Evolutionary conservation across 2,113 vertebrate genomes (phyloP).

Genomic region (Prinia subflava): DNA sequence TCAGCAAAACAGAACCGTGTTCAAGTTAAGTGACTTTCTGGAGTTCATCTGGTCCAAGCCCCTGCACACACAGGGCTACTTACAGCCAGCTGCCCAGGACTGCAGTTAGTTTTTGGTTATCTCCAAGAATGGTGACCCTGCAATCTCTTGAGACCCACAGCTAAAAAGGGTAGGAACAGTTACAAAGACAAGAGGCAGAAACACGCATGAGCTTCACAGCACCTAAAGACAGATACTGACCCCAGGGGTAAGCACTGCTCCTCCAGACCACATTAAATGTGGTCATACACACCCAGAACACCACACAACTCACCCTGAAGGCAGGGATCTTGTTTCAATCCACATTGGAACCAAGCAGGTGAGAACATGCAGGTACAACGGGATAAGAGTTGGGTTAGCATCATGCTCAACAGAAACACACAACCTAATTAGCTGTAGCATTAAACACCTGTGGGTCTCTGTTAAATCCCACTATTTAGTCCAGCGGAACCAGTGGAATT

Average conservation of each 20-base stretch:
- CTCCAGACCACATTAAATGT: background rate
- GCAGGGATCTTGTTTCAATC: background rate
- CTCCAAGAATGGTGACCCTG: background rate
- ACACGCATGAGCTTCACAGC: fast-evolving
- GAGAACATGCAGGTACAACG: background rate
- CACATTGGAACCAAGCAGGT: background rate
- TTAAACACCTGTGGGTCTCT: background rate
- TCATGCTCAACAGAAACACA: background rate
- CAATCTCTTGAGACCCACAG: background rate
- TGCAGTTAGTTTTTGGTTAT: background rate
- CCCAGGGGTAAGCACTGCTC: background rate
- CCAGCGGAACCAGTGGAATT: conserved; percentile 14
- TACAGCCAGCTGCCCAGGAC: background rate
- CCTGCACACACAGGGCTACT: background rate
- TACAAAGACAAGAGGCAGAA: background rate
- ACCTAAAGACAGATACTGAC: background rate
- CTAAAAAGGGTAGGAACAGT: background rate
- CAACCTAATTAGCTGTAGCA: background rate
- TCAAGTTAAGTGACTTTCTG: background rate
- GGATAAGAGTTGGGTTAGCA: background rate
- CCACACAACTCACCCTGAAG: background rate
- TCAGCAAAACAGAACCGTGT: background rate
- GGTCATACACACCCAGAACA: background rate
- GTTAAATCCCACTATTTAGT: background rate
- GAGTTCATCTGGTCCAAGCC: background rate